Evolutionary conservation across 2,888 invertebrate species (phyloP), one percentile per base, ranked within the genome.

Genomic region (Agonopterix heracliana): DNA sequence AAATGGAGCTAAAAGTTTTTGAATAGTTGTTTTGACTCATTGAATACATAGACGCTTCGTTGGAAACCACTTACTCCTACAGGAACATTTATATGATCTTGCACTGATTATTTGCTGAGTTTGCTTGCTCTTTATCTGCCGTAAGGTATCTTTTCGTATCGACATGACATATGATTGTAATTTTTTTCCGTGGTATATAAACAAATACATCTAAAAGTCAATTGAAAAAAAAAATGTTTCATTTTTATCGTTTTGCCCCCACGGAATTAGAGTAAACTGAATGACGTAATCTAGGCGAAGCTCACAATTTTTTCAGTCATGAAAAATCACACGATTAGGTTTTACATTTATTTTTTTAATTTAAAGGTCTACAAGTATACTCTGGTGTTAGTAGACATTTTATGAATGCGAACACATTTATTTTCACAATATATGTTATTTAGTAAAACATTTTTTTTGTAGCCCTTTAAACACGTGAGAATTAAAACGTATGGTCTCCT

Each of bases 221-320:
- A n/a, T 38, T 38, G 9, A 38, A 38, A 38, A 3, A 38, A 38
- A 26, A 38, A 36, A 3, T 4, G 38, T 38, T 38, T 38, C 38
- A 38, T 38, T 38, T n/a, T n/a, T 38, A n/a, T 38, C 38, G 9
- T n/a, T 10, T n/a, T 38, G 26, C 26, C 26, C 8, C 55, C 61
- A 63, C 68, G 52, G 53, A 55, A 57, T 71, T 64, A 50, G 46
- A 55, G 54, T 41, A 56, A 26, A 26, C 26, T 26, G 26, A 26
- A 57, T 60, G 60, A 26, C 26, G 64, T 68, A 67, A 64, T 65
- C 67, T 71, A 70, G 64, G 17, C 73, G 71, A 76, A 78, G 75
- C 76, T 78, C 77, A 74, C 70, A 42, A 43, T 43, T 71, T 26
- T 73, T 70, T 78, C 80, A 79, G 77, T 78, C 78, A 65, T 71